Conservation (phyloP, 2,797 vertebrate species). For the Botia almorhae region DNA sequence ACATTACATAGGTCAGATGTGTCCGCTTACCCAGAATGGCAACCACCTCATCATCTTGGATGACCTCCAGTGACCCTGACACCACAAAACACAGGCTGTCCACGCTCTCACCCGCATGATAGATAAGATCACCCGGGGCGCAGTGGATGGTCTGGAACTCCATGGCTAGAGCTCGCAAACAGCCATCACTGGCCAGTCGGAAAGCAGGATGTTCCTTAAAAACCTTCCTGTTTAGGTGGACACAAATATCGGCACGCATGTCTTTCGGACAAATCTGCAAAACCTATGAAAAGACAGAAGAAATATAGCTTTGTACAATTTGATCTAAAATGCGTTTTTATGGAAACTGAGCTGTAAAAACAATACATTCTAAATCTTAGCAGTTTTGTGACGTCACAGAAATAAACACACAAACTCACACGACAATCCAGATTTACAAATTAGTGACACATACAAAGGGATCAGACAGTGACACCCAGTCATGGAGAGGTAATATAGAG, state of each 20-base stretch:
- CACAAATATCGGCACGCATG: constrained; percentile 97
- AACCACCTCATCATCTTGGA: constrained; percentile 99
- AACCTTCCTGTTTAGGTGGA: constrained; percentile 96
- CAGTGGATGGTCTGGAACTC: constrained; percentile 99
- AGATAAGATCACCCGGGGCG: constrained; percentile 95
- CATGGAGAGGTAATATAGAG: no score
- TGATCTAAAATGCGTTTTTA: not conserved
- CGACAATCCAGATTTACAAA: not conserved
- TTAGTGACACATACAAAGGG: not conserved
- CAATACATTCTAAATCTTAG: no score
- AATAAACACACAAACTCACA: no score
- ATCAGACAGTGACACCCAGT: not conserved
- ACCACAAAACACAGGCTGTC: constrained; percentile 99
- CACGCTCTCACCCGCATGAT: constrained; percentile 95
- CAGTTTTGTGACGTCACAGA: no score
- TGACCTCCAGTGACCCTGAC: constrained; percentile 96
- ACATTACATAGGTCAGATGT: not conserved
- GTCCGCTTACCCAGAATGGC: constrained; percentile 91
- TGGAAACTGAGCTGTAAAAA: no score
- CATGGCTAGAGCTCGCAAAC: constrained; percentile 93
- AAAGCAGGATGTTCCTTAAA: constrained; percentile 98
- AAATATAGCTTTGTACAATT: not conserved
- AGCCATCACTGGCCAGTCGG: constrained; percentile 93
- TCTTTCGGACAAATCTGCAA: constrained; percentile 98
- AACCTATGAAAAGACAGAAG: constrained; percentile 76